A percentile compares a stretch with the other conserved stretches of the same genome.
phyloP scores from a whole-genome alignment of 1,140 invertebrate species.

The Agrypnia vestita region DNA sequence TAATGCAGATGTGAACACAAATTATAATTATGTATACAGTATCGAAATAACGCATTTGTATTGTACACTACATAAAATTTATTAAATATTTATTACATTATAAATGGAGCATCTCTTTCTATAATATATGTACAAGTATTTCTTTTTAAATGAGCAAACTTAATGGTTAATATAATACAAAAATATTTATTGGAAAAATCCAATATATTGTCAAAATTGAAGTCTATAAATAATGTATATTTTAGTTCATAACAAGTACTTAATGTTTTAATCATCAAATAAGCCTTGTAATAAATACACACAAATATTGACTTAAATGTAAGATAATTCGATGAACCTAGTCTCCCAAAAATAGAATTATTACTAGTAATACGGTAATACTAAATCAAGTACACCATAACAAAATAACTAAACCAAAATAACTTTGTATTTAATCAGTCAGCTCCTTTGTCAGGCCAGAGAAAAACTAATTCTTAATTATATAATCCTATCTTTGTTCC shows the following conservation, averaged over 20 bases:
- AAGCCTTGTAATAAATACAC: neutral
- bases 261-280: neutral
- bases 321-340: too few relatives aligned
- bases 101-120: neutral
- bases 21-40: too few relatives aligned
- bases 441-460: neutral
- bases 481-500: too few relatives aligned
- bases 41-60: too few relatives aligned
- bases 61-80: too few relatives aligned
- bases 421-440: neutral
- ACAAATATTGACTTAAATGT: neutral
- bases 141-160: neutral
- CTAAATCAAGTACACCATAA: too few relatives aligned
- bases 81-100: neutral
- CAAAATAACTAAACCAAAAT: neutral
- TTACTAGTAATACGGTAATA: neutral
- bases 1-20: too few relatives aligned
- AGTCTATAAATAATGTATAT: neutral
- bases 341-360: neutral
- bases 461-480: too few relatives aligned
- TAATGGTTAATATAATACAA: neutral
- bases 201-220: neutral
- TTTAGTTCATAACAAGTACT: neutral
- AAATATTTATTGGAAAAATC: neutral
- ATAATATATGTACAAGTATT: conserved; percentile 1